These are phyloP conservation scores for Elysia chlorotica DNA, from an alignment of 1,140 invertebrate genomes.

Conservation along the genomic window DNA sequence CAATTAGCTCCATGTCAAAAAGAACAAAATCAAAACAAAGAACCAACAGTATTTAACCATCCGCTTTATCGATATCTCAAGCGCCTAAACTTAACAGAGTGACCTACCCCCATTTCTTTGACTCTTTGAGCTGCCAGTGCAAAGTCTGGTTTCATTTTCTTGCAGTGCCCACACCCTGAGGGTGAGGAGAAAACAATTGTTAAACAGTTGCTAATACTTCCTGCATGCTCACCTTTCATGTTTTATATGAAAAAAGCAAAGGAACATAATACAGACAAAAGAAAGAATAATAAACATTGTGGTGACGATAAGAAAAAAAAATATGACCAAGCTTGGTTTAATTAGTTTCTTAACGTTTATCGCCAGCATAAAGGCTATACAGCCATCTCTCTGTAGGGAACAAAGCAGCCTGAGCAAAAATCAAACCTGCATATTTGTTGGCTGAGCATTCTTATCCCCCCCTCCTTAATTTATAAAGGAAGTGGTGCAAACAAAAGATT, in stretches of 20 bases:
- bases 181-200: constrained; percentile 6
- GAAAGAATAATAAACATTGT: neutral
- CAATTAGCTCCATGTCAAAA: neutral
- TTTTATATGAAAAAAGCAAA: neutral
- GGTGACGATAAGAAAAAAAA: neutral
- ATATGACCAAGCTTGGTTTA: neutral
- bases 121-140: constrained; percentile 56
- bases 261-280: neutral
- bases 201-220: neutral
- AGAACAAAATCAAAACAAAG: neutral
- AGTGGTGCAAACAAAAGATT: no score
- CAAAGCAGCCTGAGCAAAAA: no score
- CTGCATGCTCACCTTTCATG: neutral
- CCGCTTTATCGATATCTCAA: no score
- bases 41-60: neutral
- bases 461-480: no score
- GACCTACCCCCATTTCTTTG: constrained; percentile 47
- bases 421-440: no score
- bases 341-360: neutral
- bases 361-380: no score
- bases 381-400: no score
- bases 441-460: no score
- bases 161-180: constrained; percentile 66
- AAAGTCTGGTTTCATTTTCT: constrained; percentile 63
- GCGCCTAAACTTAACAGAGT: constrained; percentile 55